These are phyloP conservation scores for Poicephalus gulielmi DNA, from an alignment of 2,113 vertebrate genomes.

Conservation along the genomic window DNA sequence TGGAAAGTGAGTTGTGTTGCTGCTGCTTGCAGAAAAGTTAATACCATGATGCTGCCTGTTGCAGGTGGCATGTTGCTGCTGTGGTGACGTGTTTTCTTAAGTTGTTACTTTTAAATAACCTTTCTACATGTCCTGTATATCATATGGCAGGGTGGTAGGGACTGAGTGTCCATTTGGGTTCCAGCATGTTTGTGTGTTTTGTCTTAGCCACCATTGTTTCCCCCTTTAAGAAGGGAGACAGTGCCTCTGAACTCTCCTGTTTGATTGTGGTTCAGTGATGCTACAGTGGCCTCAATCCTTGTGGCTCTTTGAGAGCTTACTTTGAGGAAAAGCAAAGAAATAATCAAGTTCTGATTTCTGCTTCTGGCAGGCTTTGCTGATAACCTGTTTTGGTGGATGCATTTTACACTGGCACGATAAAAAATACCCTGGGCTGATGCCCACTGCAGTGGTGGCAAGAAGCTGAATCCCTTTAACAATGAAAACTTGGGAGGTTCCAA, in stretches of 20 bases:
- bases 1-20: neutral
- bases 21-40: neutral
- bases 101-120: neutral
- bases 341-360: neutral
- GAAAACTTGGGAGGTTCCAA: neutral
- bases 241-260: fast-evolving
- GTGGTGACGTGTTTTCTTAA: neutral
- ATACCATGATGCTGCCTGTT: neutral
- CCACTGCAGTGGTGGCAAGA: neutral
- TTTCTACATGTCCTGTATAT: neutral
- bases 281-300: neutral
- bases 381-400: neutral
- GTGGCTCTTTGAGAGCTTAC: neutral
- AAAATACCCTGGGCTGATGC: neutral
- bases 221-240: neutral
- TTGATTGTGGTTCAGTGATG: neutral
- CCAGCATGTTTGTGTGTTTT: neutral
- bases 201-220: neutral
- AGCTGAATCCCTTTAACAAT: neutral
- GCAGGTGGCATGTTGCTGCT: neutral
- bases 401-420: neutral
- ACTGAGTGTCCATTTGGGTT: neutral
- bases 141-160: neutral
- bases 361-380: neutral
- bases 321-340: neutral